Base-by-base conservation (phyloP, 1,140 invertebrate species). In the Vanessa atalanta region DNA sequence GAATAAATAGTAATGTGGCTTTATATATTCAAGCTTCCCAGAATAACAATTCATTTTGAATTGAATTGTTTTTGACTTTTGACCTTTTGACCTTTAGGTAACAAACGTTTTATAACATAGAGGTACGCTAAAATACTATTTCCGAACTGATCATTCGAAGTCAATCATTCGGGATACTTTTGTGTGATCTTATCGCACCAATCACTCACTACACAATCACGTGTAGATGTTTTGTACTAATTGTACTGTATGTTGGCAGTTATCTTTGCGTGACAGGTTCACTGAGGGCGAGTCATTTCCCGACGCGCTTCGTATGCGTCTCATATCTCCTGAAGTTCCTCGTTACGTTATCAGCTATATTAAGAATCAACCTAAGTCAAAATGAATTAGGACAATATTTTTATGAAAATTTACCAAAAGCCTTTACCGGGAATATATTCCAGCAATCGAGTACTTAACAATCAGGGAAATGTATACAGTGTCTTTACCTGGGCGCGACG, bases 281-380 rank as follows among this genome's bases (percentile, higher is more conserved):
- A 7, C 69, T 70, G 48, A 63, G 69, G 20, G 69, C 57, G 1
- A 50, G 47, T 70, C 60, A 70, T 70, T 70, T 70, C 69, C 69
- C 23, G 37, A 2, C n/a, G 51, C 47, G 48, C 47, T 48, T 48
- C 47, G 47, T 50, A 11, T 14, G 3, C 55, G 13, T 14, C 13
- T n/a, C 15, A 6, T 60, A 60, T 26, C 55, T 60, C 55, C 1
- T 26, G 55, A 12, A 12, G 13, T 3, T 53, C 7, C 53, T 57
- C 53, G 53, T 57, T 57, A 57, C 16, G 11, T 23, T 57, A 57
- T 57, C 53, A 6, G 20, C 8, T 23, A 7, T 7, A 23, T 3
- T 15, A 3, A 51, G 13, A 16, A 43, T 43, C 37, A 43, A 43
- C 6, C 6, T 43, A 43, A 3, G 37, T 8, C 5, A 43, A 4